phyloP scores from a whole-genome alignment of 1,140 invertebrate genomes.

The Pogonomyrmex californicus region DNA sequence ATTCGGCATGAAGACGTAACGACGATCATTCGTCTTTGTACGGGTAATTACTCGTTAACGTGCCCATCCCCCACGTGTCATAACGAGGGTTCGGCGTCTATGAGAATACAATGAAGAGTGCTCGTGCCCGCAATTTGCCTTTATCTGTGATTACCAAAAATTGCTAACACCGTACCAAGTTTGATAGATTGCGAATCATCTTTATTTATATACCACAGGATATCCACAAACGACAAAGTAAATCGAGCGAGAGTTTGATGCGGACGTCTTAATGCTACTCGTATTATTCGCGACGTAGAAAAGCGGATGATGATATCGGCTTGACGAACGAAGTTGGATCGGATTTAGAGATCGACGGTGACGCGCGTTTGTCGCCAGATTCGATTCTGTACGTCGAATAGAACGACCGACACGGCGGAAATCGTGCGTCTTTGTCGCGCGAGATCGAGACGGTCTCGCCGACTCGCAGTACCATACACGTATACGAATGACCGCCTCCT shows the following conservation, averaged over 20 bases:
- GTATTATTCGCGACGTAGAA: constrained; percentile 28
- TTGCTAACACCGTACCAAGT: not conserved
- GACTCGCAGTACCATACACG: constrained; percentile 59
- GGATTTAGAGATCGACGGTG: constrained; percentile 33
- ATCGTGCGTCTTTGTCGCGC: constrained; percentile 6
- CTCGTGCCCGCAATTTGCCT: not conserved
- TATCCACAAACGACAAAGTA: constrained; percentile 1
- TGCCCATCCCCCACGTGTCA: not conserved
- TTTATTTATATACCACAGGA: not conserved
- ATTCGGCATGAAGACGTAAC: constrained; percentile 58
- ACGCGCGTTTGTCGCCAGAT: not conserved
- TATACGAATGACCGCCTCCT: constrained; percentile 80
- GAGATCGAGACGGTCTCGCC: constrained; percentile 27
- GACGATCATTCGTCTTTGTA: constrained; percentile 47
- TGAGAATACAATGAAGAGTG: not conserved
- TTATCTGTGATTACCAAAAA: constrained; percentile 26
- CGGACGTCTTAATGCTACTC: constrained; percentile 5
- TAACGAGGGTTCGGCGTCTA: constrained; percentile 3
- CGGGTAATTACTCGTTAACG: constrained; percentile 53
- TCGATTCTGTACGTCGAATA: constrained; percentile 28
- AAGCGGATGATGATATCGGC: constrained; percentile 2
- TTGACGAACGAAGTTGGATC: constrained; percentile 19
- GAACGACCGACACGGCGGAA: constrained; percentile 42
- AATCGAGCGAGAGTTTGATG: not conserved
- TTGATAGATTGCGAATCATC: not conserved